These are phyloP conservation scores for Otolemur crassicaudatus DNA, from an alignment of 2,797 vertebrate species.

Conservation along the genomic window DNA sequence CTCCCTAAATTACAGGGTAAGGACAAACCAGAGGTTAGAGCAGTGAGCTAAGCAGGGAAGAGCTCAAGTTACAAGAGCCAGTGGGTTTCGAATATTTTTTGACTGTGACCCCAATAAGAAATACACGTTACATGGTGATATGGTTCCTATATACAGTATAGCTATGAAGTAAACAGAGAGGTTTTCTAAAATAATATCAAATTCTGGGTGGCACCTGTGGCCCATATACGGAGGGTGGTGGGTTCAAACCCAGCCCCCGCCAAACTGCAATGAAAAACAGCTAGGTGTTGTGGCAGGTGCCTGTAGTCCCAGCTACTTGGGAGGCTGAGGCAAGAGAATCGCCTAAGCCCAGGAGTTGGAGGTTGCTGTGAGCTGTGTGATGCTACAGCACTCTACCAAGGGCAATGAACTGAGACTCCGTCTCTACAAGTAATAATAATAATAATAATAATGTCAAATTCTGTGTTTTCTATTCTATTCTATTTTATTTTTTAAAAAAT, in stretches of 20 bases:
- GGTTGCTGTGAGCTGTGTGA: no score
- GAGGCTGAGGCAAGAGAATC: no score
- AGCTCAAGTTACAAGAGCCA: not conserved
- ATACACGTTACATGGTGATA: not conserved
- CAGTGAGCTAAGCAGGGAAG: not conserved
- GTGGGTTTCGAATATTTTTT: conserved; percentile 33
- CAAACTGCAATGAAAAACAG: no score
- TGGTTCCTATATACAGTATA: not conserved
- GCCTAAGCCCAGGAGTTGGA: no score
- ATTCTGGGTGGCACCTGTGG: not conserved
- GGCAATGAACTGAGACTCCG: no score
- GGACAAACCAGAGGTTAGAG: not conserved
- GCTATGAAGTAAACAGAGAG: not conserved
- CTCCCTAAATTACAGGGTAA: not conserved
- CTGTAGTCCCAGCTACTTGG: no score
- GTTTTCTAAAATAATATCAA: conserved; percentile 35
- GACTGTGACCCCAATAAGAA: conserved; percentile 19
- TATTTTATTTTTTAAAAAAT: not conserved
- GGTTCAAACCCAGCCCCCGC: no score
- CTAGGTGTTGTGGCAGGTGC: no score
- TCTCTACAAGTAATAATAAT: no score
- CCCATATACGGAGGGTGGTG: no score
- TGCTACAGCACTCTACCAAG: no score
- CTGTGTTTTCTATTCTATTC: conserved; percentile 5
- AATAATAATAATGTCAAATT: not conserved